Evolutionary conservation across 1,140 invertebrate species (phyloP).

Genomic region (Stenopsyche tienmushanensis): DNA sequence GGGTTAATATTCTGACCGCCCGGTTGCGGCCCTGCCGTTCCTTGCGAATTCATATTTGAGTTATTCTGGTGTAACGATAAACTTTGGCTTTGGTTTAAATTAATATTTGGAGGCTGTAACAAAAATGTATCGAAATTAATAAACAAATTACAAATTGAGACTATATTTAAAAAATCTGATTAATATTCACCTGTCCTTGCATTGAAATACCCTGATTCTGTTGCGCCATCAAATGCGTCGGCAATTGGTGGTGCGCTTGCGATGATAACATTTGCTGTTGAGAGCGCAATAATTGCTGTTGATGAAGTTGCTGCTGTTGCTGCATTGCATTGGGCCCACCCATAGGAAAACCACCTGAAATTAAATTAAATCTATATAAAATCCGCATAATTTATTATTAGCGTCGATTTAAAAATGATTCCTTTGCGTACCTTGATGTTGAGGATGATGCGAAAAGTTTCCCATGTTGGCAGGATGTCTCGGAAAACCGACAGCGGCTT

Average conservation of each 20-base stretch:
- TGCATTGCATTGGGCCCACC: conserved; percentile 45
- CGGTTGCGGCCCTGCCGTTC: conserved; percentile 1
- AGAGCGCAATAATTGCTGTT: conserved; percentile 53
- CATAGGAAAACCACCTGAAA: conserved; percentile 48
- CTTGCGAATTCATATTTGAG: conserved; percentile 13
- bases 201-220: conserved; percentile 58
- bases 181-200: conserved; percentile 51
- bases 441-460: conserved; percentile 23
- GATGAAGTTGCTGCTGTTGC: conserved; percentile 44
- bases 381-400: not conserved
- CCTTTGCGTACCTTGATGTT: conserved; percentile 25
- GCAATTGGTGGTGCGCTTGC: conserved; percentile 48
- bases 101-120: conserved; percentile 64
- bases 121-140: conserved; percentile 37
- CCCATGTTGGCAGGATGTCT: conserved; percentile 44
- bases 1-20: conserved; percentile 31
- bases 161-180: conserved; percentile 4
- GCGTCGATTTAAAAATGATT: too few relatives aligned
- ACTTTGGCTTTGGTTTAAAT: conserved; percentile 66
- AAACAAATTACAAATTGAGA: conserved; percentile 2
- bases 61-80: conserved; percentile 58
- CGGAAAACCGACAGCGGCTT: conserved; percentile 59
- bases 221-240: conserved; percentile 58
- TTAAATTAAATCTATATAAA: conserved; percentile 24
- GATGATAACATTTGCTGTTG: conserved; percentile 56